These are phyloP conservation scores for Exephanes ischioxanthus DNA, from an alignment of 2,888 invertebrate genomes.

Conservation along the genomic window DNA sequence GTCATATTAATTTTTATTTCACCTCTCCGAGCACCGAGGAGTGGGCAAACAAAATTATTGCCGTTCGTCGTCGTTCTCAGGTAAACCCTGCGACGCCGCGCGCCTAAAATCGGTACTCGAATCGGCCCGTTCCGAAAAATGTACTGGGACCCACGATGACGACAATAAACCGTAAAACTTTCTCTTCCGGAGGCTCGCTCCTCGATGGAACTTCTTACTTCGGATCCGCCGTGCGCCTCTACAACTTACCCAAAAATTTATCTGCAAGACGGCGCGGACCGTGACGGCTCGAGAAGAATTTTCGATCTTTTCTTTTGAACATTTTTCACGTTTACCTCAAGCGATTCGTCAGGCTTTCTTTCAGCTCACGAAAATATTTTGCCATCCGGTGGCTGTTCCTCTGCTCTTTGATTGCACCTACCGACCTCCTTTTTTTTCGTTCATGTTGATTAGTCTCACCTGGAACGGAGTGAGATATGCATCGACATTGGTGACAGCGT, in stretches of 20 bases:
- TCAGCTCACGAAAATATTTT: constrained; percentile 64
- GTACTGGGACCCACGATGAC: constrained; percentile 43
- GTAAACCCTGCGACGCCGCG: constrained; percentile 29
- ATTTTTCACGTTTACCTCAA: constrained; percentile 46
- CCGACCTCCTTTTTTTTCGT: constrained; percentile 32
- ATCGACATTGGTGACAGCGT: constrained; percentile 16
- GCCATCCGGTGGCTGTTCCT: constrained; percentile 43
- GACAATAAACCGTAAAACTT: constrained; percentile 74
- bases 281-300: constrained; percentile 48
- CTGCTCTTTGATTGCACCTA: constrained; percentile 2
- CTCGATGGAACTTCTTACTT: constrained; percentile 33
- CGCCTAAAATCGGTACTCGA: constrained; percentile 31
- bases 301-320: constrained; percentile 13
- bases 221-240: constrained; percentile 30
- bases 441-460: constrained; percentile 46
- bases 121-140: constrained; percentile 4
- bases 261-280: constrained; percentile 10
- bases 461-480: constrained; percentile 33
- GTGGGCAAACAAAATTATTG: constrained; percentile 72
- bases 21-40: constrained; percentile 52
- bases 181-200: constrained; percentile 61
- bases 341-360: constrained; percentile 67
- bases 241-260: constrained; percentile 51
- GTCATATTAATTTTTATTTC: constrained; percentile 71
- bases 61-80: constrained; percentile 57